Evolutionary conservation across 2,797 vertebrate species (phyloP), one percentile per base, ranked within the genome.

Genomic region (Acipenser transmontanus): DNA sequence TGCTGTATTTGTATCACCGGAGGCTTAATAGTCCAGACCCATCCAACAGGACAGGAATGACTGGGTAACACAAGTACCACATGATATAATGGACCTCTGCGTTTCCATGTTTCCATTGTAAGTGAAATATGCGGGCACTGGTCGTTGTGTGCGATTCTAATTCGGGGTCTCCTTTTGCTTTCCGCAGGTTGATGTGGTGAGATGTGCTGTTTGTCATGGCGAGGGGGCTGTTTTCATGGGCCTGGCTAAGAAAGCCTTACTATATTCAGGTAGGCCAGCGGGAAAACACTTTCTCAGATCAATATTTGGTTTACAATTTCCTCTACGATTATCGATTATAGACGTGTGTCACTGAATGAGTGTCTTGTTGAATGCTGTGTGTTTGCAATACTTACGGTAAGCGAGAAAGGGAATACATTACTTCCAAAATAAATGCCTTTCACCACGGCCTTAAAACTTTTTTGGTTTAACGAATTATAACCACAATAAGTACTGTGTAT

Each of bases 141-240:
- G 34, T 34, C 34, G 34, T n/a, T 60, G 6, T 8, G 50, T 68
- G 50, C 49, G n/a, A 49, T 59, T 49, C 14, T 20, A 48, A 60
- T 8, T 72, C 57, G 54, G 50, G 6, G 2, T 66, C n/a, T 66
- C 70, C 59, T 64, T 59, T 62, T 57, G 65, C 70, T 64, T 49
- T 48, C 63, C 14, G 67, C 76, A 74, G 84, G 79, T 69, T 82
- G 80, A 80, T 86, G 80, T 68, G 77, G 92, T 90, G 92, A 93
- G 89, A 93, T 93, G 91, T 80, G 77, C 78, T 71, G 84, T 88
- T 74, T 85, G 85, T 86, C 88, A 95, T 95, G 94, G 94, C 93
- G 74, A 91, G 88, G 84, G 85, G 82, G 86, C 83, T 91, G 85
- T 88, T 92, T 85, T 85, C 91, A 79, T 92, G 90, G 87, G 85